These are phyloP conservation scores for Enteromius argenteus DNA, from an alignment of 2,797 vertebrate genomes.

Conservation along the genomic window DNA sequence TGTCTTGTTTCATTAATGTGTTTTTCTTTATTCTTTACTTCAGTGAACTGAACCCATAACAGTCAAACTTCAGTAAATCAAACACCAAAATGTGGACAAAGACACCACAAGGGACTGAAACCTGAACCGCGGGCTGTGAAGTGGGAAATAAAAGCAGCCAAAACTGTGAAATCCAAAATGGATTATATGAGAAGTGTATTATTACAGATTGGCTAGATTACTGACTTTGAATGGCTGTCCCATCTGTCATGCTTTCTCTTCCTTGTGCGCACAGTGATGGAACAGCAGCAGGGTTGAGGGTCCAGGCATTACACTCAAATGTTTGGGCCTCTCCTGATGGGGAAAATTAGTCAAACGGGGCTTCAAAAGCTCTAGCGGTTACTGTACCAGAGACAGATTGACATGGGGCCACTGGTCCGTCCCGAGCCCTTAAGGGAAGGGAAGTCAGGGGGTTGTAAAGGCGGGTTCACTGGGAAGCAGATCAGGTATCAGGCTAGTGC, in stretches of 20 bases:
- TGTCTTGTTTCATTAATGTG: constrained; percentile 22
- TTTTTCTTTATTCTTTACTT: constrained; percentile 20
- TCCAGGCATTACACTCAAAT: constrained; percentile 48
- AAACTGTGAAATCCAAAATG: constrained; percentile 59
- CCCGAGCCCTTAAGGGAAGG: constrained; percentile 54
- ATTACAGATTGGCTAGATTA: constrained; percentile 48
- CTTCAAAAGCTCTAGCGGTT: constrained; percentile 39
- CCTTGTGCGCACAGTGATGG: constrained; percentile 20
- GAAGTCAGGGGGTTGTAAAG: constrained; percentile 59
- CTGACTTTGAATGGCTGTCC: constrained; percentile 54
- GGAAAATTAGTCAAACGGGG: constrained; percentile 38
- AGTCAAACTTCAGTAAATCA: constrained; percentile 29
- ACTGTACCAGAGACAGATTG: constrained; percentile 52
- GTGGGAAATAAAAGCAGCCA: constrained; percentile 30
- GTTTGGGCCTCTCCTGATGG: constrained; percentile 40
- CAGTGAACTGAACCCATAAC: constrained; percentile 30
- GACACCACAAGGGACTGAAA: constrained; percentile 14
- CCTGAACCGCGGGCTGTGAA: neutral
- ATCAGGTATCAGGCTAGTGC: constrained; percentile 62
- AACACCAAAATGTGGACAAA: constrained; percentile 5
- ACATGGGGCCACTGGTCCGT: constrained; percentile 46
- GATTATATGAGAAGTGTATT: constrained; percentile 55
- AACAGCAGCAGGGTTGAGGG: constrained; percentile 46
- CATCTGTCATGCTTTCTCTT: constrained; percentile 62
- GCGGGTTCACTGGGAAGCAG: constrained; percentile 56